A percentile compares a stretch with the other conserved stretches of the same genome.
These are phyloP conservation scores for Sisor rabdophorus DNA, from an alignment of 2,113 vertebrate genomes.

Conservation along the genomic window DNA sequence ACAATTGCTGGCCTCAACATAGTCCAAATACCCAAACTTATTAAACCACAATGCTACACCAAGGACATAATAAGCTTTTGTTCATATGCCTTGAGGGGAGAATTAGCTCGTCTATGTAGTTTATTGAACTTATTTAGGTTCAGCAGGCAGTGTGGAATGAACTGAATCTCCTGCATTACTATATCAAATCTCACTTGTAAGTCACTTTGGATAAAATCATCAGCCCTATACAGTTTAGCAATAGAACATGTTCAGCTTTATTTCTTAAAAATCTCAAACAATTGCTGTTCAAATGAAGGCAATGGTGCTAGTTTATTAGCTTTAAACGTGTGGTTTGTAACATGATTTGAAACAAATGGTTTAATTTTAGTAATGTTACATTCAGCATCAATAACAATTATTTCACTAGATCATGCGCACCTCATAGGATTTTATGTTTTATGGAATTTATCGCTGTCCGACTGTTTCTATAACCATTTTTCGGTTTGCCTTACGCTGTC, in stretches of 20 bases:
- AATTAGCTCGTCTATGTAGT: background rate
- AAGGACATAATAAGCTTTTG: background rate
- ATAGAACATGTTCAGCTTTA: background rate
- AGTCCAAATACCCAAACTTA: background rate
- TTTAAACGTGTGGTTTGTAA: background rate
- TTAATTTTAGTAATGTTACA: background rate
- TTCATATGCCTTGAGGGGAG: background rate
- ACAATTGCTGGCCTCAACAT: background rate
- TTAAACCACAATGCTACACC: background rate
- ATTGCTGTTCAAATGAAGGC: background rate
- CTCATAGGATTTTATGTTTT: background rate
- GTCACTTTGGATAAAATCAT: too few relatives aligned
- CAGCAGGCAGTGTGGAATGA: background rate
- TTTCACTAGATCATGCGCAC: background rate
- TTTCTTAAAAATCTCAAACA: background rate
- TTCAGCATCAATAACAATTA: too few relatives aligned
- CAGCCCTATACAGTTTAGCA: background rate
- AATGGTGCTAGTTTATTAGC: background rate
- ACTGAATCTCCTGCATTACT: background rate
- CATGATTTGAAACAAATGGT: background rate
- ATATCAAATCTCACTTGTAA: background rate
- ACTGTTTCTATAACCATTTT: background rate
- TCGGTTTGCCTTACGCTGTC: background rate
- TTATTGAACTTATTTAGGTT: background rate
- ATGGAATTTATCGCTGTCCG: background rate